Evolutionary conservation across 2,797 vertebrate species (phyloP).

Genomic region (Gobionotothen gibberifrons): DNA sequence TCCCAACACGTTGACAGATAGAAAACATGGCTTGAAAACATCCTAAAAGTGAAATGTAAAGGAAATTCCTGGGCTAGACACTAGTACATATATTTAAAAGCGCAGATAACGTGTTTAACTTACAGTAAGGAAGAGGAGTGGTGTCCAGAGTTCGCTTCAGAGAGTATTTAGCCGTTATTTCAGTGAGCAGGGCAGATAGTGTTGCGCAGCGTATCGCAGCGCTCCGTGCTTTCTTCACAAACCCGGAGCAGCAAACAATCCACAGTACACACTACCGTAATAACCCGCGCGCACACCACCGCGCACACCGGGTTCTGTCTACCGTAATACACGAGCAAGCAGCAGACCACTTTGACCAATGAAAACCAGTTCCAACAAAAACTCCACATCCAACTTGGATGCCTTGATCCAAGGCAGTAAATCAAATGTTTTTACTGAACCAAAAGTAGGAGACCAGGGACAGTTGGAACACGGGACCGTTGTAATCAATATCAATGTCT

Average conservation of each 20-base stretch:
- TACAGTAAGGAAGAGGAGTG: conserved; percentile 37
- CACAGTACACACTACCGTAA: conserved; percentile 70
- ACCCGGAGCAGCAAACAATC: conserved; percentile 48
- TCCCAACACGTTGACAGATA: not conserved
- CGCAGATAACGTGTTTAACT: conserved; percentile 22
- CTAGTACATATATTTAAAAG: not conserved
- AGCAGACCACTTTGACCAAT: fast-evolving
- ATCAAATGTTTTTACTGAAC: not conserved
- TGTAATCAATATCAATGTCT: too few species aligned
- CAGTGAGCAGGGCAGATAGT: conserved; percentile 2
- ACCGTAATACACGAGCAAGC: conserved; percentile 61
- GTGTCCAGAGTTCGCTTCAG: conserved; percentile 37
- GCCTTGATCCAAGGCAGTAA: not conserved
- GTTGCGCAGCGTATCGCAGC: conserved; percentile 48
- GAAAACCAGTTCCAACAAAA: not conserved
- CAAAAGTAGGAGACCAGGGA: not conserved
- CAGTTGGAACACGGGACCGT: too few species aligned
- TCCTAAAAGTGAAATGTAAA: conserved; percentile 17
- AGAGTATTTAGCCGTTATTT: not conserved
- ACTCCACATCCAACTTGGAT: too few species aligned
- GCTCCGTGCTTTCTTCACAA: conserved; percentile 63
- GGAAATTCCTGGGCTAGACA: not conserved
- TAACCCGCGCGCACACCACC: not conserved
- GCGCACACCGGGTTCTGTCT: conserved; percentile 2
- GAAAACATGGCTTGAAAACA: conserved; percentile 15